Percentiles rank a stretch among this genome's conserved stretches.
Conservation (phyloP, 2,797 vertebrate species). For the Anisognathus igniventris region DNA sequence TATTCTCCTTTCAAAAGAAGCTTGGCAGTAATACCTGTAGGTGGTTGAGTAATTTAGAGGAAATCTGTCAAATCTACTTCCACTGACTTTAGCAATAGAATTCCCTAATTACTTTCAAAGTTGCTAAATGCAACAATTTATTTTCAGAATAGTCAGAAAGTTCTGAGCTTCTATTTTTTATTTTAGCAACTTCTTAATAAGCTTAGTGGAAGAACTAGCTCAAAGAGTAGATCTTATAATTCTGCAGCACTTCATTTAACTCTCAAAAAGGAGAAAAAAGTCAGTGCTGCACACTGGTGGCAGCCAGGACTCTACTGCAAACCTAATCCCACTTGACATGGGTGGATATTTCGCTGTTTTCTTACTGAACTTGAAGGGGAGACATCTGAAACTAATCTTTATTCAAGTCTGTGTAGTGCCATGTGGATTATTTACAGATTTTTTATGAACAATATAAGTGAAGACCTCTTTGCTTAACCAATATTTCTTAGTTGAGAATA, state of each 20-base stretch:
- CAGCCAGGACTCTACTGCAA: neutral
- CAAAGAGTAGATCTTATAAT: neutral
- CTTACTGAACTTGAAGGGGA: neutral
- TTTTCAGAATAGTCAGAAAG: constrained; percentile 30
- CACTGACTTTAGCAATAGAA: constrained; percentile 53
- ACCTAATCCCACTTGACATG: neutral
- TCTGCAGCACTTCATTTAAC: neutral
- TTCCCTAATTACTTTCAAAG: constrained; percentile 53
- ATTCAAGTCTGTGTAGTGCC: neutral
- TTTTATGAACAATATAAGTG: neutral
- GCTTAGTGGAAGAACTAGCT: neutral
- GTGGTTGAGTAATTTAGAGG: constrained; percentile 74
- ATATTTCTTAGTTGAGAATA: neutral
- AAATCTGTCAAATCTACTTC: constrained; percentile 69
- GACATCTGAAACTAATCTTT: neutral
- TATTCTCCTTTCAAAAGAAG: constrained; percentile 72
- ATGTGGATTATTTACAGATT: neutral
- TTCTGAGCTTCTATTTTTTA: neutral
- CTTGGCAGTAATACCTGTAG: constrained; percentile 68
- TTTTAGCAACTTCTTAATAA: constrained; percentile 11
- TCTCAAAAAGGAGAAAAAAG: neutral
- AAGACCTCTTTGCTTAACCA: neutral
- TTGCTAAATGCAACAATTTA: constrained; percentile 45
- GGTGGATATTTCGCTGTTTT: neutral
- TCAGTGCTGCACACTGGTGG: neutral